Percentiles rank a stretch among this genome's conserved stretches.
These are phyloP conservation scores for Carettochelys insculpta DNA, from an alignment of 2,113 vertebrate species.

Conservation along the genomic window DNA sequence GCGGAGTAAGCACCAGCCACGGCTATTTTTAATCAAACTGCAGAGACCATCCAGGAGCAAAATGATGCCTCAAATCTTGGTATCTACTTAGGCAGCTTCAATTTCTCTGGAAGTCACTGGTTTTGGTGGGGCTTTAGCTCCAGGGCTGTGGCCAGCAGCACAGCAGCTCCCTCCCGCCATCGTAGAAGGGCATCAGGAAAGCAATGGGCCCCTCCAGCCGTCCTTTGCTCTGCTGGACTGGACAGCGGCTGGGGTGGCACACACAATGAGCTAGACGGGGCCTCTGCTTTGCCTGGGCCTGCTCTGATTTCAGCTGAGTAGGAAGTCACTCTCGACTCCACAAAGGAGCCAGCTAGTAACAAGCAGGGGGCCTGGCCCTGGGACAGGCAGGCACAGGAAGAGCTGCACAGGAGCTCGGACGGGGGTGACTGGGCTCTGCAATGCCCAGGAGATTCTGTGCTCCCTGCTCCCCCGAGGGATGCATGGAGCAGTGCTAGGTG, in stretches of 20 bases:
- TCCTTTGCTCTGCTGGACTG: neutral
- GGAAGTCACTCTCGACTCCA: neutral
- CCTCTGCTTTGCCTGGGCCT: neutral
- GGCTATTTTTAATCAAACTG: slow-evolving; percentile 65
- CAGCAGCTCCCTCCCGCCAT: neutral
- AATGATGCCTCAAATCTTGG: slow-evolving; percentile 68
- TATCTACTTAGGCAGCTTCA: slow-evolving; percentile 68
- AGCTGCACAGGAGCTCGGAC: neutral
- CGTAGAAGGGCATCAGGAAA: neutral
- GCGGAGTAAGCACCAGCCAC: slow-evolving; percentile 65
- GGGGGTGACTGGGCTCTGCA: neutral
- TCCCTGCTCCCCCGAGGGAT: neutral
- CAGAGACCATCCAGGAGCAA: slow-evolving; percentile 63
- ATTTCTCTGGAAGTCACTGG: slow-evolving; percentile 44
- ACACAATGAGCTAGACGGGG: neutral
- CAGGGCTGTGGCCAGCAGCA: neutral
- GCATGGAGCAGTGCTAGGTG: neutral
- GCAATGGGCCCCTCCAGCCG: neutral
- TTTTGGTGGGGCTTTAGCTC: slow-evolving; percentile 29
- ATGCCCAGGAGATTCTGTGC: too few species aligned
- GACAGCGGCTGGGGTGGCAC: neutral
- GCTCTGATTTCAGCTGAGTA: neutral
- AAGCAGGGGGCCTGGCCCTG: neutral
- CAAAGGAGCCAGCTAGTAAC: neutral
- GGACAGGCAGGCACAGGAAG: too few species aligned